These are phyloP conservation scores for Fistularia commersonii DNA, from an alignment of 2,797 vertebrate genomes.

Conservation along the genomic window DNA sequence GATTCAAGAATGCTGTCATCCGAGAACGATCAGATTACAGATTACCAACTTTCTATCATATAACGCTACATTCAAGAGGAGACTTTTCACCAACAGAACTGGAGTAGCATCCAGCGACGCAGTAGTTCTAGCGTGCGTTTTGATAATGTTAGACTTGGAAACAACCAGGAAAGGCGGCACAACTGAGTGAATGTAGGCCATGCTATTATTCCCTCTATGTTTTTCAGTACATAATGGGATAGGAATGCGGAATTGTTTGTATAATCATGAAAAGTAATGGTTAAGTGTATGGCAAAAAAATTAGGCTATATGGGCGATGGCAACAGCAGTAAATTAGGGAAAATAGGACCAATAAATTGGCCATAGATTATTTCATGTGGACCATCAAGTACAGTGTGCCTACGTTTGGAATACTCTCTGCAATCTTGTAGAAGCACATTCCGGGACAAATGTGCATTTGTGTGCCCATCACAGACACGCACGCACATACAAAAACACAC, in stretches of 20 bases:
- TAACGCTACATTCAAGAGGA: no score
- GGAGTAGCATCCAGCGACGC: no score
- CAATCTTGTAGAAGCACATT: slow-evolving; percentile 14
- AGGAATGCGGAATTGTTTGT: slow-evolving; percentile 12
- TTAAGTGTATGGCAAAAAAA: slow-evolving; percentile 13
- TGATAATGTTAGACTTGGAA: no score
- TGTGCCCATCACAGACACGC: slow-evolving; percentile 9
- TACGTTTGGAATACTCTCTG: slow-evolving; percentile 33
- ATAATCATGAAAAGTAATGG: slow-evolving; percentile 13
- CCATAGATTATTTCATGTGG: slow-evolving; percentile 47
- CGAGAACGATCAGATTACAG: no score
- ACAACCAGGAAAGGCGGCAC: no score
- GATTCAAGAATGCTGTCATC: no score
- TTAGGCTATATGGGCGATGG: slow-evolving; percentile 12
- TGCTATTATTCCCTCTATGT: background rate
- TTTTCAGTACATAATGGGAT: slow-evolving; percentile 5
- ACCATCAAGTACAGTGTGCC: slow-evolving; percentile 51
- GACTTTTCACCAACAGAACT: no score
- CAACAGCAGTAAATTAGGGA: slow-evolving; percentile 31
- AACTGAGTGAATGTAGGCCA: no score
- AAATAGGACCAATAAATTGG: slow-evolving; percentile 27
- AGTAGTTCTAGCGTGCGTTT: no score
- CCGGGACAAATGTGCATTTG: slow-evolving; percentile 7
- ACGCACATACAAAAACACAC: no score
- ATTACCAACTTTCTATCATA: no score